Percentiles rank a stretch among this genome's conserved stretches.
Evolutionary conservation across 2,113 vertebrate genomes (phyloP).

Genomic region (Zosterops borbonicus): DNA sequence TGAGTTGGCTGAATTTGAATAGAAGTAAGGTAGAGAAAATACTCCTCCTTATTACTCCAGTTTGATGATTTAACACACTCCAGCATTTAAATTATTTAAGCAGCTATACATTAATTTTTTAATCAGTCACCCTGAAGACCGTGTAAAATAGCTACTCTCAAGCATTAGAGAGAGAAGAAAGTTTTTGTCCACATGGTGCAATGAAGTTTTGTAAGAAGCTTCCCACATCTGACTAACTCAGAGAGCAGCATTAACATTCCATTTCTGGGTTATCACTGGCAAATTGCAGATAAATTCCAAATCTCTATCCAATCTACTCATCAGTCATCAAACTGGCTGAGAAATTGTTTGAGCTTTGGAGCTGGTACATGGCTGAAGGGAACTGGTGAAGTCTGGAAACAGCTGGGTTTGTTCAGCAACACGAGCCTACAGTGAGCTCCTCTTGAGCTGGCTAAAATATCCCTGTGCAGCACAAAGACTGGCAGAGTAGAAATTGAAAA

Average conservation of each 20-base stretch:
- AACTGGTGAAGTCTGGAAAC: background rate
- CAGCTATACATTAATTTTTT: background rate
- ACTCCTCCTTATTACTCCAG: background rate
- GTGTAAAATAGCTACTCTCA: background rate
- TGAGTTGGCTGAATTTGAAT: background rate
- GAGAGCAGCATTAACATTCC: background rate
- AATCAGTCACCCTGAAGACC: background rate
- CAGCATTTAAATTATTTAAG: background rate
- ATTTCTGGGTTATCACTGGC: background rate
- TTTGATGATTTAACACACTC: background rate
- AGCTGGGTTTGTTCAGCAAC: background rate
- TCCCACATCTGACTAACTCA: background rate
- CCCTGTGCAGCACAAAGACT: background rate
- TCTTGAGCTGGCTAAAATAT: background rate
- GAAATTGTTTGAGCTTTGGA: background rate
- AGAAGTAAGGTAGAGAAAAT: background rate
- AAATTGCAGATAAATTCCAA: background rate
- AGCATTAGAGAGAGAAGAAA: background rate
- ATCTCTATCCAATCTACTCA: background rate
- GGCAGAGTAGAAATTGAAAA: background rate
- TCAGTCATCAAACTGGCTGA: background rate
- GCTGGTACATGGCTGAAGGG: background rate
- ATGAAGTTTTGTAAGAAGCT: background rate
- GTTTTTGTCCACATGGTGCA: background rate
- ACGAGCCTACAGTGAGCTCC: rapidly evolving